A percentile compares a stretch with the other conserved stretches of the same genome.
Evolutionary conservation across 2,113 vertebrate species (phyloP).

Genomic region (Colistium nudipinnis): DNA sequence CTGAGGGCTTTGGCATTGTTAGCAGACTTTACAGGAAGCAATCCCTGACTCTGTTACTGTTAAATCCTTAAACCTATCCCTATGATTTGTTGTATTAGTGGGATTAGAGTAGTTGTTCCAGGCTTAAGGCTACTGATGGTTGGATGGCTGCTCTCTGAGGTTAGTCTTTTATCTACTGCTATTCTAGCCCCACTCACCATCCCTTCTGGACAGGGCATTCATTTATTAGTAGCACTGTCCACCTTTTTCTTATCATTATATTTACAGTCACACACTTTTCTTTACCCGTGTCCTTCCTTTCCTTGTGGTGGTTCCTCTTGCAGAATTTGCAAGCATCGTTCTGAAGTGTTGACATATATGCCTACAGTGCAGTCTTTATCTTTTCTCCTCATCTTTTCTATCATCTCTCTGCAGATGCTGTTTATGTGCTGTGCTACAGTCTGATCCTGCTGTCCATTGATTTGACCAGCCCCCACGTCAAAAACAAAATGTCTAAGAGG

Average conservation of each 20-base stretch:
- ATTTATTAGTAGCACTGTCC: conserved; percentile 1
- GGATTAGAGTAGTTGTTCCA: conserved; percentile 52
- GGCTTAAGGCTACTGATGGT: conserved; percentile 32
- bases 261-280: too few relatives aligned
- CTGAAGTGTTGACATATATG: not conserved
- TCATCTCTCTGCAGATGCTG: conserved; percentile 85
- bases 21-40: conserved; percentile 30
- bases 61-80: conserved; percentile 10
- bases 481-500: conserved; percentile 99
- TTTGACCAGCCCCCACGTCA: conserved; percentile 96
- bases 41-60: conserved; percentile 15
- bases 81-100: conserved; percentile 47
- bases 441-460: conserved; percentile 98
- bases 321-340: not conserved
- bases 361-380: not conserved
- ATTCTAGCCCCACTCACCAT: not conserved
- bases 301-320: not conserved
- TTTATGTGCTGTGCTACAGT: conserved; percentile 98
- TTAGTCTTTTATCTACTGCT: conserved; percentile 6
- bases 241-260: not conserved
- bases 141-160: conserved; percentile 23
- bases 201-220: not conserved
- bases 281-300: not conserved
- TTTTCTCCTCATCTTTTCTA: not conserved
- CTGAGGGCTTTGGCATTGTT: conserved; percentile 25